Conservation (phyloP, 2,888 invertebrate species). For the Dioctria rufipes region DNA sequence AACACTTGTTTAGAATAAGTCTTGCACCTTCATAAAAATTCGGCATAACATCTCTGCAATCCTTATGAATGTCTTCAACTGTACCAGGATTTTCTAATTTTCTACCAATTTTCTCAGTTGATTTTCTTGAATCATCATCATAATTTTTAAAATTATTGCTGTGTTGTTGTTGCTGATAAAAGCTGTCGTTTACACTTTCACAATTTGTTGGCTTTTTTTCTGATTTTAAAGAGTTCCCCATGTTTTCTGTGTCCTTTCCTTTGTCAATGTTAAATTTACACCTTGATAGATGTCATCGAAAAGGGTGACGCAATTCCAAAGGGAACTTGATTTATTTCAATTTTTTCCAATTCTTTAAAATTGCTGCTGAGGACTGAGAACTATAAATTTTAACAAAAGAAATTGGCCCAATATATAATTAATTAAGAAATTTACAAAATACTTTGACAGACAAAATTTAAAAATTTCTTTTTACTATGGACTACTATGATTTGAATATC, state of each 20-base stretch:
- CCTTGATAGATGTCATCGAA: neutral
- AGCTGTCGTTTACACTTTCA: slow-evolving; percentile 11
- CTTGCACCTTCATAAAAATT: slow-evolving; percentile 49
- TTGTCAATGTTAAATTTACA: slow-evolving; percentile 9
- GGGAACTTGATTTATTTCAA: slow-evolving; percentile 31
- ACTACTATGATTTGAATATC: neutral
- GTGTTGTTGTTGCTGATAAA: neutral
- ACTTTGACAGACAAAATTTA: neutral
- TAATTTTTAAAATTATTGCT: neutral
- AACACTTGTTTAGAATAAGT: slow-evolving; percentile 36
- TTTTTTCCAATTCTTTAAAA: neutral
- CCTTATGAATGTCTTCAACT: slow-evolving; percentile 55
- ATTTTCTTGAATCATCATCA: neutral
- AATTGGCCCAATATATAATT: neutral
- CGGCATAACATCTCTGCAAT: slow-evolving; percentile 54
- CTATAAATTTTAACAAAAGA: neutral
- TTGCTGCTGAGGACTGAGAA: neutral
- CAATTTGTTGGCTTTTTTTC: slow-evolving; percentile 9
- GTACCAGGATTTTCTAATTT: slow-evolving; percentile 54
- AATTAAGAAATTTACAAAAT: neutral
- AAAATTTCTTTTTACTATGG: neutral
- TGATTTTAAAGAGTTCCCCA: slow-evolving; percentile 26
- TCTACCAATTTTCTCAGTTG: neutral
- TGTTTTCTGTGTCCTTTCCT: neutral
- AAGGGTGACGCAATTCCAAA: slow-evolving; percentile 4